Conservation (phyloP, 2,113 vertebrate genomes). For the Vulpes lagopus region DNA sequence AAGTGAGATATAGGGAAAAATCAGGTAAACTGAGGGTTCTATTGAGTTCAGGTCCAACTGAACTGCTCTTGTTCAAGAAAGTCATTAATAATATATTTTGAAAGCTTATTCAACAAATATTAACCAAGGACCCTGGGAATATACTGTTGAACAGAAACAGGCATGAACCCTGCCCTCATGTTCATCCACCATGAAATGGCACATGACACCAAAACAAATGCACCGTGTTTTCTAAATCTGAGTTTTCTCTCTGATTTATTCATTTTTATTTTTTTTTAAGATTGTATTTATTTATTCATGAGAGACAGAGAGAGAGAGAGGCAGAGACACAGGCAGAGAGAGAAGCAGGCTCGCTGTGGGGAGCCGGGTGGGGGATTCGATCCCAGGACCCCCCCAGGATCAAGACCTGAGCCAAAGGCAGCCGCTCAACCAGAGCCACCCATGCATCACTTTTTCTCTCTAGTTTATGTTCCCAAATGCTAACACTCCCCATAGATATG, state of each 20-base stretch:
- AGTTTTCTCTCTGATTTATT: neutral
- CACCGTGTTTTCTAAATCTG: neutral
- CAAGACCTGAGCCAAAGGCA: too few species aligned
- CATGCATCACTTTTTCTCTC: too few species aligned
- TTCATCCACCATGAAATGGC: neutral
- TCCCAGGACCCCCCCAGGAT: too few species aligned
- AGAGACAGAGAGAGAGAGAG: too few species aligned
- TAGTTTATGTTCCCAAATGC: neutral
- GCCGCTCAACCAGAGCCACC: too few species aligned
- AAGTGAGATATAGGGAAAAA: neutral
- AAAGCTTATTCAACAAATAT: neutral
- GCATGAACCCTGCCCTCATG: neutral
- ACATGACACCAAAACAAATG: neutral
- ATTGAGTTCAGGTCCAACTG: neutral
- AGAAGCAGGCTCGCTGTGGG: too few species aligned
- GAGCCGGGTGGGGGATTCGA: too few species aligned
- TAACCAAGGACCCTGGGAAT: neutral
- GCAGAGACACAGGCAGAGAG: too few species aligned
- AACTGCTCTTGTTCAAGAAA: neutral
- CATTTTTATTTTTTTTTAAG: too few species aligned
- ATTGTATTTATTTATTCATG: too few species aligned
- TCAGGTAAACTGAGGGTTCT: neutral
- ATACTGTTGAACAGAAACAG: neutral
- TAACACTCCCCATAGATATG: neutral
- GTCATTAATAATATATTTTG: neutral